Conservation (phyloP, 2,888 invertebrate genomes). For the Temnothorax unifasciatus region DNA sequence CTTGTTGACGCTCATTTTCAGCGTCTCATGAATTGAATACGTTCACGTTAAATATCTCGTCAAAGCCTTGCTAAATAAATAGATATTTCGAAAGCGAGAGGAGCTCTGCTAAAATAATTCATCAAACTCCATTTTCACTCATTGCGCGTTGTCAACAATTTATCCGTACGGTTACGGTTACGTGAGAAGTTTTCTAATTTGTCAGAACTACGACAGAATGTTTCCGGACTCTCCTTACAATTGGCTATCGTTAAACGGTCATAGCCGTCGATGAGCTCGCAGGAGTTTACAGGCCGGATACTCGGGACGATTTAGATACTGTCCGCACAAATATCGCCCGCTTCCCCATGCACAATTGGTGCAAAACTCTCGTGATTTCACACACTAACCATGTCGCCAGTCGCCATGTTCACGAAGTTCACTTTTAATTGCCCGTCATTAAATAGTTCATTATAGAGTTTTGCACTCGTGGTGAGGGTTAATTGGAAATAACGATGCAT, state of each 20-base stretch:
- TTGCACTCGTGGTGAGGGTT: constrained; percentile 16
- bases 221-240: constrained; percentile 24
- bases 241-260: constrained; percentile 55
- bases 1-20: no score
- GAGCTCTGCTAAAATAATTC: constrained; percentile 11
- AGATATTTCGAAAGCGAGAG: neutral
- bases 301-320: constrained; percentile 20
- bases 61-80: constrained; percentile 3
- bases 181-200: constrained; percentile 56
- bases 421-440: constrained; percentile 46
- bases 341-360: neutral
- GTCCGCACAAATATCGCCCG: constrained; percentile 31
- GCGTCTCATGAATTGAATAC: neutral
- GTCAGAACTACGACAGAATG: constrained; percentile 28
- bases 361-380: constrained; percentile 46
- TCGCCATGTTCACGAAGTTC: constrained; percentile 4
- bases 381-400: neutral
- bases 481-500: constrained; percentile 46
- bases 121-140: constrained; percentile 27
- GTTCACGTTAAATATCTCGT: neutral
- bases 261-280: constrained; percentile 6
- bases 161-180: constrained; percentile 7
- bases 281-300: constrained; percentile 21
- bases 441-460: constrained; percentile 44
- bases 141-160: constrained; percentile 31